These are phyloP conservation scores for Chymomyza amoena DNA, from an alignment of 2,888 invertebrate species.

Conservation along the genomic window DNA sequence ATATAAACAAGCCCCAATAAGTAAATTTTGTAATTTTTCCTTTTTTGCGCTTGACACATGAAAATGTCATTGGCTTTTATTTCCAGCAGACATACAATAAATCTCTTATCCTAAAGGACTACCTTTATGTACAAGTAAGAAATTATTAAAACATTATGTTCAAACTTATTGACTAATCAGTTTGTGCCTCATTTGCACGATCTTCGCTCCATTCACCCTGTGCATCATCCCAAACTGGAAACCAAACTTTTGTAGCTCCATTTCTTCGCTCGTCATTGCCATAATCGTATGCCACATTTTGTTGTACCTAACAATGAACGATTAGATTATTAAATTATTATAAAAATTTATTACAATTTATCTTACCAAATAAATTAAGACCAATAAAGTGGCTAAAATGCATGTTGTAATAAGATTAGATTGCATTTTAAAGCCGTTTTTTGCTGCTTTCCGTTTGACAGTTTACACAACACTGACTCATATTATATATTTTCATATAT, in stretches of 20 bases:
- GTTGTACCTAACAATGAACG: slow-evolving; percentile 32
- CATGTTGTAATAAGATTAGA: neutral
- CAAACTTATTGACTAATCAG: neutral
- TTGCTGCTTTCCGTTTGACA: slow-evolving; percentile 11
- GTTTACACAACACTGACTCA: slow-evolving; percentile 28
- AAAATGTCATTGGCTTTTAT: neutral
- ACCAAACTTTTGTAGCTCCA: slow-evolving; percentile 29
- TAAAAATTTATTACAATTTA: neutral
- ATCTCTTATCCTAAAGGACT: neutral
- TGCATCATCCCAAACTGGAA: slow-evolving; percentile 68
- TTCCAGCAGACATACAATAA: neutral
- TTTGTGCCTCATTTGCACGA: neutral
- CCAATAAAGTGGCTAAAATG: neutral
- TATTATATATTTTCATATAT: slow-evolving; percentile 3
- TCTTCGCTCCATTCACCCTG: slow-evolving; percentile 45
- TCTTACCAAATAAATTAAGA: neutral
- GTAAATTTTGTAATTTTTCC: neutral
- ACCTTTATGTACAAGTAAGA: too few species aligned
- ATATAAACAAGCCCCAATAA: neutral
- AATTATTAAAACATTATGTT: neutral
- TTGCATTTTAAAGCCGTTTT: neutral
- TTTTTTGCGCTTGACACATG: slow-evolving; percentile 7
- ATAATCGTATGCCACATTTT: slow-evolving; percentile 19
- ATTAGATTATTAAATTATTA: neutral
- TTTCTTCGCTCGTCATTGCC: slow-evolving; percentile 10